Evolutionary conservation across 2,113 vertebrate genomes (phyloP), one percentile per base, ranked within the genome.

Genomic region (Hippopotamus amphibius): DNA sequence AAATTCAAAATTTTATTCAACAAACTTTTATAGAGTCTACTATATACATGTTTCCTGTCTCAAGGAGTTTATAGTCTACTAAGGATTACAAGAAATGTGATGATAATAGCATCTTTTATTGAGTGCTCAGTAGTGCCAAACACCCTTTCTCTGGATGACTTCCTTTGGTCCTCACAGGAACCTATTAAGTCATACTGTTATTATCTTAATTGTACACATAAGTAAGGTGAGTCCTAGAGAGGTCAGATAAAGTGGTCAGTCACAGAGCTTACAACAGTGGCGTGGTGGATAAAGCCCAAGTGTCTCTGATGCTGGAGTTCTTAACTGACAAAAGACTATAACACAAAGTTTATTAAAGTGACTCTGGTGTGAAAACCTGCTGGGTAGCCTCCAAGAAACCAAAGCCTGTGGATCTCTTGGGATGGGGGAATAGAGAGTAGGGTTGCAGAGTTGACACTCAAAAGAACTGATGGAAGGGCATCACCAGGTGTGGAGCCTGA

Each of bases 1-100:
- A 97, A 96, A 85, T 91, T 92, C 80, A 95, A 57, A 95, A 72
- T 55, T 96, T 80, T 83, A 93, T 89, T 88, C 30, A 82, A 80
- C 0, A 72, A 88, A 65, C 2, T 72, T 97, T 37, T 93, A n/a
- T 65, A 71, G 48, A 33, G 3, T 77, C 2, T 92, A 50, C 37
- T 81, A 50, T 84, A 28, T 12, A 76, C n/a, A 33, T 76, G 88
- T 43, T 90, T 93, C 69, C 22, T 76, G 13, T 88, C 68, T 87
- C 12, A 43, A 37, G 14, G 48, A 55, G n/a, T 95, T 94, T 80
- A 72, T 65, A 85, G 50, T 91, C 59, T 95, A n/a, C 22, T 84
- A 77, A 81, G 46, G 92, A 77, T 72, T 84, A 57, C 43, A 81
- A 84, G n/a, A 97, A 68, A 85, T 95, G 14, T 74, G 28, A 50